Base-by-base conservation (phyloP, 2,113 vertebrate genomes). In the Oryzias javanicus region DNA sequence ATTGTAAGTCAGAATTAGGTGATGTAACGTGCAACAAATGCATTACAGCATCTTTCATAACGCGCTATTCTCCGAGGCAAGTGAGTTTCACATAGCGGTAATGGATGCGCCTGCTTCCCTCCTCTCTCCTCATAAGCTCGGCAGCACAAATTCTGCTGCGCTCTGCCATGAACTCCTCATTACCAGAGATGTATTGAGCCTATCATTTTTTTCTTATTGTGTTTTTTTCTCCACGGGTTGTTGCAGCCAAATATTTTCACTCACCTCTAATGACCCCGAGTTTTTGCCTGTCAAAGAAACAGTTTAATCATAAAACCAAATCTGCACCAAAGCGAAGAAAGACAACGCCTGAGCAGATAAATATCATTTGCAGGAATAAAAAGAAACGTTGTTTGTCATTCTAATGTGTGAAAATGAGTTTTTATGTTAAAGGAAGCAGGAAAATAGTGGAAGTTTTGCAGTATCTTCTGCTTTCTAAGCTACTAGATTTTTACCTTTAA, bases 1-100 rank as follows among this genome's bases (percentile, higher is more conserved):
- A 81, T 88, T 84, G 70, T 76, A 78, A 81, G 71, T 84, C 80
- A 74, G 71, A 82, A 80, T 80, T 72, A 81, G 78, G 82, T 83
- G 76, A 83, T 85, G 84, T 84, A 86, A 84, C 80, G 54, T 24
- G 55, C 75, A 75, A 80, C 80, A 81, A 82, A 81, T 71, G 76
- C 81, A 81, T 82, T 74, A 81, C 81, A 72, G 63, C 81, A 58
- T 76, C 77, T 84, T 80, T 85, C 79, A 83, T 83, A 83, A 81
- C 72, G 53, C 49, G 71, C 49, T 27, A 19, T 59, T 72, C 80
- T 76, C 42, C 6, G 29, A 73, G 55, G 67, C 71, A 42, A n/a
- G 67, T 70, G 48, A 71, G 57, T 72, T 82, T 78, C 65, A 70
- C 66, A 35, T 68, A 46, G 69, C 64, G 14, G 62, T 76, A 75